Percentiles rank a stretch among this genome's conserved stretches.
Evolutionary conservation across 2,888 invertebrate species (phyloP).

Genomic region (Cephalotes varians): DNA sequence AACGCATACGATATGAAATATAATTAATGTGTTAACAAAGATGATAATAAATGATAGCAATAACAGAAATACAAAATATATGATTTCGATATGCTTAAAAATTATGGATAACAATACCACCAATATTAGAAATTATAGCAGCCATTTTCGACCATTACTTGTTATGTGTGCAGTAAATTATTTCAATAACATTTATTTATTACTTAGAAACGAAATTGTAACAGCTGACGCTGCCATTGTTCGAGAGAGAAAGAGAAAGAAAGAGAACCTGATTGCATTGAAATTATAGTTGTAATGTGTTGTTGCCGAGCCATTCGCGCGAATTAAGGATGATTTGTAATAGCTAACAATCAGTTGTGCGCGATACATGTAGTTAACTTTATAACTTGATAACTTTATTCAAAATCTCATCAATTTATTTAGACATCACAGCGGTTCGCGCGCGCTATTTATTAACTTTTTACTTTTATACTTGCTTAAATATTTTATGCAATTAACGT

Average conservation of each 20-base stretch:
- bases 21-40: conserved; percentile 10
- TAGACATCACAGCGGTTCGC: too few relatives aligned
- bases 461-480: too few relatives aligned
- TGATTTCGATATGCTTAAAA: conserved; percentile 19
- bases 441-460: too few relatives aligned
- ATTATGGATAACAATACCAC: conserved; percentile 4
- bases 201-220: conserved; percentile 18
- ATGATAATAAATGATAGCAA: not conserved
- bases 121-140: conserved; percentile 17
- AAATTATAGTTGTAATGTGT: conserved; percentile 24
- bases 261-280: conserved; percentile 18
- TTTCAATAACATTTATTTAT: conserved; percentile 39
- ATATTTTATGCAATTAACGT: too few relatives aligned
- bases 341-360: conserved; percentile 32
- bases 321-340: conserved; percentile 50
- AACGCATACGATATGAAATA: not conserved
- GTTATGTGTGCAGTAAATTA: conserved; percentile 12
- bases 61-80: conserved; percentile 9
- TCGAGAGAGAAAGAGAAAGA: too few relatives aligned
- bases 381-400: conserved; percentile 13
- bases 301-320: conserved; percentile 4
- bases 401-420: conserved; percentile 47
- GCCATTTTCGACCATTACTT: conserved; percentile 16
- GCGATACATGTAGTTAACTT: conserved; percentile 26
- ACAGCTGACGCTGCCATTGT: conserved; percentile 26